Conservation (phyloP, 2,888 invertebrate genomes). For the Leptinotarsa rubiginosa region DNA sequence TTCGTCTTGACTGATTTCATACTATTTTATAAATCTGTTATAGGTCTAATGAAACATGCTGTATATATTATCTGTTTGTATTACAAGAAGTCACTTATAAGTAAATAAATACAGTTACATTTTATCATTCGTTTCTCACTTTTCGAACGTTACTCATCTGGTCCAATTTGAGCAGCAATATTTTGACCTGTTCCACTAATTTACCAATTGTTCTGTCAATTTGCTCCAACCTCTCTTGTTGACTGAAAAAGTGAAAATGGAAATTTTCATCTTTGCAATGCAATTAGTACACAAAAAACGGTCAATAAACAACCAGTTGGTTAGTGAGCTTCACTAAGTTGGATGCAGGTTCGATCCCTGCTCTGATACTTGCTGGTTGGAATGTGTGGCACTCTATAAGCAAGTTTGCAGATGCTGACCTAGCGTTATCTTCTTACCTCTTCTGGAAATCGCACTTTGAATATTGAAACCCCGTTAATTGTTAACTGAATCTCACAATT, state of each 20-base stretch:
- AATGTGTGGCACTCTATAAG: too few species aligned
- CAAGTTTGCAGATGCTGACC: too few species aligned
- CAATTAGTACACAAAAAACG: too few species aligned
- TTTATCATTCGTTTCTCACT: conserved; percentile 40
- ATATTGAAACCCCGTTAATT: too few species aligned
- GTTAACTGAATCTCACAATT: too few species aligned
- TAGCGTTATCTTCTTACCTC: too few species aligned
- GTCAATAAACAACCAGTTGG: too few species aligned
- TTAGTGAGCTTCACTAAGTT: too few species aligned
- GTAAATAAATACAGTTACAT: conserved; percentile 46
- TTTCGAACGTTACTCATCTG: conserved; percentile 49
- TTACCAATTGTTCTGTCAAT: conserved; percentile 54
- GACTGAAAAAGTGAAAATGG: conserved; percentile 47
- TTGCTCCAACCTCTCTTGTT: conserved; percentile 57
- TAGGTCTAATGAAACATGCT: conserved; percentile 45
- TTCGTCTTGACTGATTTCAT: conserved; percentile 54
- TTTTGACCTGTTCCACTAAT: conserved; percentile 53
- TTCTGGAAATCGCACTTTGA: too few species aligned
- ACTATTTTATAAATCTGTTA: conserved; percentile 54
- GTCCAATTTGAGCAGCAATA: conserved; percentile 55
- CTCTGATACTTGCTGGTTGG: too few species aligned
- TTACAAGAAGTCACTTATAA: conserved; percentile 47
- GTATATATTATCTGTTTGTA: conserved; percentile 57
- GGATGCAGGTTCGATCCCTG: too few species aligned
- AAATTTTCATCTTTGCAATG: too few species aligned